phyloP scores from a whole-genome alignment of 2,113 vertebrate species.

The Eudyptes chrysolophus region DNA sequence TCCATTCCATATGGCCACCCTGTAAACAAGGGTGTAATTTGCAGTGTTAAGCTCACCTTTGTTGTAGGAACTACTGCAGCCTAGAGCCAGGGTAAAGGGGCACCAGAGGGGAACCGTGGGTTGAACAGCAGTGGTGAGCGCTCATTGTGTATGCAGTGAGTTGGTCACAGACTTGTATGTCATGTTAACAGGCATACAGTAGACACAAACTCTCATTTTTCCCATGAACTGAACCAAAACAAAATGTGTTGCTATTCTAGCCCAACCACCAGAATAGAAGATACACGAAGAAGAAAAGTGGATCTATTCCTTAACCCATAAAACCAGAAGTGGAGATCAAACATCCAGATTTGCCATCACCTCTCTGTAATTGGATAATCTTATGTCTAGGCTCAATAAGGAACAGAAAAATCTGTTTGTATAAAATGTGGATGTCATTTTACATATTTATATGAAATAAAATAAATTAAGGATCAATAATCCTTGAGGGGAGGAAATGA shows the following conservation, averaged over 20 bases:
- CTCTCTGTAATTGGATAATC: background rate
- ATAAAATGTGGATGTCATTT: background rate
- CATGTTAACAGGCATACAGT: background rate
- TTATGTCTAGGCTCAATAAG: background rate
- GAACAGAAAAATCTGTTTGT: background rate
- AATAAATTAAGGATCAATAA: background rate
- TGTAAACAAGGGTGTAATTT: background rate
- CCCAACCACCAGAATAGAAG: background rate
- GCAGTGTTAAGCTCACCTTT: background rate
- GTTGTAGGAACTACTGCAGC: background rate
- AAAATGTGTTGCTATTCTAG: background rate
- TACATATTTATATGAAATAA: background rate
- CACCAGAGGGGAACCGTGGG: rapidly evolving
- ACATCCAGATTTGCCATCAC: background rate
- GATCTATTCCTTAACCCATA: background rate
- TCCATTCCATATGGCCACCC: background rate
- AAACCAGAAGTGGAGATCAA: background rate
- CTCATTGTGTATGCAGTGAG: background rate
- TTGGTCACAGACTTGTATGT: background rate
- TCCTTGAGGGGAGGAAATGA: background rate
- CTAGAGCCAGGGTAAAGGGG: background rate
- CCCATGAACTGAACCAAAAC: background rate
- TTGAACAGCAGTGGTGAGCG: background rate
- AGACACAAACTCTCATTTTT: background rate
- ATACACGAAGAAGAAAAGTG: background rate